Percentiles rank a stretch among this genome's conserved stretches.
Evolutionary conservation across 2,797 vertebrate species (phyloP).

Genomic region (Sarcoramphus papa): DNA sequence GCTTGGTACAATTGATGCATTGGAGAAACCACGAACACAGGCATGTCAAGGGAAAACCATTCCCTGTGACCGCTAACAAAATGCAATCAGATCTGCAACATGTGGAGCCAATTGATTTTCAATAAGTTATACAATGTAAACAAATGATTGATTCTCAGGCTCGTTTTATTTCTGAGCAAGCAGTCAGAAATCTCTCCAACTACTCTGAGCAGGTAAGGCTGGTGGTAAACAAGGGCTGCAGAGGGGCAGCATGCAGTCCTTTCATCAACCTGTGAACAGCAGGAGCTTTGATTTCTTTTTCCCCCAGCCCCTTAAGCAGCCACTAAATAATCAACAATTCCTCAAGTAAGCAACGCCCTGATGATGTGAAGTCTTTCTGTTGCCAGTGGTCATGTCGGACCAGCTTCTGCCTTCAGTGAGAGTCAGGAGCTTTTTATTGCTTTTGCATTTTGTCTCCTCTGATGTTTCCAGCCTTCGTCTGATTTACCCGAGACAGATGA

Average conservation of each 20-base stretch:
- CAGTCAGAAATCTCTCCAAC: background rate
- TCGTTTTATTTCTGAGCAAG: background rate
- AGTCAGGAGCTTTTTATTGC: background rate
- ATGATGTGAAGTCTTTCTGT: background rate
- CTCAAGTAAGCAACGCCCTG: background rate
- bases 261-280: constrained; percentile 3
- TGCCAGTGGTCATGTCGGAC: background rate
- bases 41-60: constrained; percentile 1
- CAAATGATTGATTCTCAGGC: background rate
- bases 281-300: constrained; percentile 1
- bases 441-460: constrained; percentile 23
- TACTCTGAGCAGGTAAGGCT: background rate
- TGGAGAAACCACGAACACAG: background rate
- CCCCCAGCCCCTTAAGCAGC: constrained; percentile 4
- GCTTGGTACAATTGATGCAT: constrained; percentile 34
- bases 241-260: background rate
- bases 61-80: constrained; percentile 20
- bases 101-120: constrained; percentile 16
- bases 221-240: background rate
- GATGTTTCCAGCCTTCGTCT: background rate
- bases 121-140: background rate
- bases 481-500: constrained; percentile 54
- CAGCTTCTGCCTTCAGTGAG: background rate
- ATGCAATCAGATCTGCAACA: constrained; percentile 3
- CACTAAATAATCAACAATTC: constrained; percentile 12